Conservation (phyloP, 1,140 invertebrate species). For the Formica exsecta region DNA sequence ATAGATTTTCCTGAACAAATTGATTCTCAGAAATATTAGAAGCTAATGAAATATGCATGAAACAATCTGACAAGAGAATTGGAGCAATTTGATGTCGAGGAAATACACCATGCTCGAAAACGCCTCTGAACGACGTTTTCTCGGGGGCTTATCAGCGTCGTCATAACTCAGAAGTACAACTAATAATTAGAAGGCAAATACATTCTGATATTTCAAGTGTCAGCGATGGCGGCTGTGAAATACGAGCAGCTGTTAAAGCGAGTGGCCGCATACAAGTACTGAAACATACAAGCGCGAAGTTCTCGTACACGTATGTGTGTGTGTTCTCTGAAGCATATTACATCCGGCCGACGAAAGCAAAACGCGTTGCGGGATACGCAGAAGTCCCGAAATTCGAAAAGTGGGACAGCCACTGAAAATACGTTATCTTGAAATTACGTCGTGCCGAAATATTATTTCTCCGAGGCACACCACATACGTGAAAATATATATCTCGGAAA, state of each 20-base stretch:
- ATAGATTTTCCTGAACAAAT: background rate
- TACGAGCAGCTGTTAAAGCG: constrained; percentile 59
- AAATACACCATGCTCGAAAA: constrained; percentile 14
- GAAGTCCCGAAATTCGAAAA: constrained; percentile 27
- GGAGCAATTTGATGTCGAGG: constrained; percentile 12
- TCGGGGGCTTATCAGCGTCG: constrained; percentile 53
- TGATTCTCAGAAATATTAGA: background rate
- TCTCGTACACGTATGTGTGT: background rate
- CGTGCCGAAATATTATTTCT: constrained; percentile 8
- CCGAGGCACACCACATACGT: background rate
- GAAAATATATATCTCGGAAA: background rate
- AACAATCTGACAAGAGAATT: background rate
- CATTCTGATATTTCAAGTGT: constrained; percentile 51
- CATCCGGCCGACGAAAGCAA: constrained; percentile 36
- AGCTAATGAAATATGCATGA: background rate
- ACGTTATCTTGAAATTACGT: constrained; percentile 34
- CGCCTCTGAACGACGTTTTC: constrained; percentile 16
- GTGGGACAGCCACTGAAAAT: constrained; percentile 36
- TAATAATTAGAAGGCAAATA: constrained; percentile 62
- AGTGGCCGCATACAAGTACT: background rate
- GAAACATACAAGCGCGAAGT: background rate
- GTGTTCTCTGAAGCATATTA: constrained; percentile 6
- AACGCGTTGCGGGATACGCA: background rate
- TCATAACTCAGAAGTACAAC: constrained; percentile 57
- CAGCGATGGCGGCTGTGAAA: constrained; percentile 43